Base-by-base conservation (phyloP, 2,888 invertebrate genomes). In the Beris morrisii region DNA sequence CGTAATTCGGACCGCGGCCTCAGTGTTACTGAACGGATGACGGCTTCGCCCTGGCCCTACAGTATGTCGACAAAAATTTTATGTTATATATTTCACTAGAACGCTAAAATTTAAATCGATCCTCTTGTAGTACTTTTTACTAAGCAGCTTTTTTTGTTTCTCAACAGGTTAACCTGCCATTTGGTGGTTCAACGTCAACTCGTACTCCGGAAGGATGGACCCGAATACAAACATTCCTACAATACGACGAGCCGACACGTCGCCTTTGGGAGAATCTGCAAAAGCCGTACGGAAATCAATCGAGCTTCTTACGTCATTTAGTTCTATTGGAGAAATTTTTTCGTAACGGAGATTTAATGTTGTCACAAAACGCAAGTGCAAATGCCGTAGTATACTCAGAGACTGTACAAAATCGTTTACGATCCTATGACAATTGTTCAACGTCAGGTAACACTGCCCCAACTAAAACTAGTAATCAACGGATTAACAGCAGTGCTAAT, bases 191-290 rank as follows among this genome's bases (percentile, higher is more conserved):
- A 67, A 71, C 72, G 59, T 76, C 79, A 30, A 77, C 76, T 43
- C 85, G 89, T 0, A 92, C 91, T 0, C 90, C 91, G 0, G 91
- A 91, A 73, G 92, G 92, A 0, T 93, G 93, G 92, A 92, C 92
- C 72, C 90, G 91, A 69, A 90, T 91, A 71, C 86, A 86, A 70
- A 86, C 90, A 0, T 86, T 88, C 73, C 87, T 93, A 63, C 92
- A 93, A 73, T 93, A 92, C 71, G 93, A 93, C 73, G 83, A 85
- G 12, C 91, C 91, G n/a, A 93, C 92, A 0, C 90, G 90, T 67
- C 84, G 85, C 5, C 82, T 93, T 3, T 93, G 92, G 91, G 88
- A 89, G 69, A 90, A 91, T 72, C 77, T 93, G 46, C 92, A 93
- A 75, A 87, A 91, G 75, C 93, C 93, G 0, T 93, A 93, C 73